Percentiles rank a stretch among this genome's conserved stretches.
These are phyloP conservation scores for Lissocephala sabroskyi DNA, from an alignment of 2,888 invertebrate genomes.

Conservation along the genomic window DNA sequence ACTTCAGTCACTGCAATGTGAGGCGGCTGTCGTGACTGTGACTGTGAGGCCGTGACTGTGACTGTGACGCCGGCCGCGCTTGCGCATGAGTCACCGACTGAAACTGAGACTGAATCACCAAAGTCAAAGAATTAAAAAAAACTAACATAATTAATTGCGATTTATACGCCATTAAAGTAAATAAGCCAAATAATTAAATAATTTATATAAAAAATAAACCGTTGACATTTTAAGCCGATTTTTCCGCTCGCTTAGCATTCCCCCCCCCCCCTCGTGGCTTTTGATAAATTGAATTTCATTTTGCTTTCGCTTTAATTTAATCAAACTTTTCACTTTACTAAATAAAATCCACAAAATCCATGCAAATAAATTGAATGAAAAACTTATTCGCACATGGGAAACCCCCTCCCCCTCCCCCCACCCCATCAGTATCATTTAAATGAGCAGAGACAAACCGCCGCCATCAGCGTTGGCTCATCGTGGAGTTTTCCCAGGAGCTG, in stretches of 20 bases:
- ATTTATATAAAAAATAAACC: too few species aligned
- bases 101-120: conserved; percentile 23
- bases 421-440: neutral
- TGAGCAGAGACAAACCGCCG: neutral
- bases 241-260: too few species aligned
- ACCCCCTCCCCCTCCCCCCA: too few species aligned
- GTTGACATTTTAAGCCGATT: too few species aligned
- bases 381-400: conserved; percentile 9
- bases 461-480: neutral
- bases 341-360: conserved; percentile 13
- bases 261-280: too few species aligned
- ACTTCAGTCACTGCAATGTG: conserved; percentile 64
- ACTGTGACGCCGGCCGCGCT: neutral
- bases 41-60: too few species aligned
- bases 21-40: conserved; percentile 21
- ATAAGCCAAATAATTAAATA: too few species aligned
- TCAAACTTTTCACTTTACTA: conserved; percentile 10
- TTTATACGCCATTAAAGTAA: too few species aligned
- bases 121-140: conserved; percentile 1
- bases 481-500: too few species aligned
- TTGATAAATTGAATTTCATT: too few species aligned
- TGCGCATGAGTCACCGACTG: conserved; percentile 2
- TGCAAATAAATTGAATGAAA: conserved; percentile 23
- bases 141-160: neutral
- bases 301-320: conserved; percentile 14